Conservation (phyloP, 2,888 invertebrate genomes). For the Achlya flavicornis region DNA sequence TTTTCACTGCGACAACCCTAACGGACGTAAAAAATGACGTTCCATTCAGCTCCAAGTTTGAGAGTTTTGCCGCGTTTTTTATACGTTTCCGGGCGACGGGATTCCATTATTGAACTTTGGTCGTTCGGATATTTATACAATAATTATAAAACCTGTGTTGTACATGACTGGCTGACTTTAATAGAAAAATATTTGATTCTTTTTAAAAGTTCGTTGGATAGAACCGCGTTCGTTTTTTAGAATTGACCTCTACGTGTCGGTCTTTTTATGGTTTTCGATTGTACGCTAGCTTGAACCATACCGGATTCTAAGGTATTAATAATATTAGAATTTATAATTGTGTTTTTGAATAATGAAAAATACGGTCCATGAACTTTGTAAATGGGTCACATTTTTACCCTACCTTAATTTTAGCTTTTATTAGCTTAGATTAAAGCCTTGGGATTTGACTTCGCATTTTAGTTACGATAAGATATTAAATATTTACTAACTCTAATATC, state of each 20-base stretch:
- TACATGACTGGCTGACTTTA: not conserved
- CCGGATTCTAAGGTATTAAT: constrained; percentile 38
- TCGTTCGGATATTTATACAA: constrained; percentile 34
- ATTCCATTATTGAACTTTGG: constrained; percentile 67
- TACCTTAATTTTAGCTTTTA: too few relatives aligned
- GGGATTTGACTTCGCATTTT: too few relatives aligned
- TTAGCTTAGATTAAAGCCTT: too few relatives aligned
- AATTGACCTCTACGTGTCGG: constrained; percentile 35
- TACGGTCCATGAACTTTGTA: constrained; percentile 30
- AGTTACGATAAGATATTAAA: too few relatives aligned
- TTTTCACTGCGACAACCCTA: constrained; percentile 82
- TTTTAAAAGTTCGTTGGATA: constrained; percentile 4
- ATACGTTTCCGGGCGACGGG: constrained; percentile 79
- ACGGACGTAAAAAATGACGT: constrained; percentile 82
- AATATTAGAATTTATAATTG: constrained; percentile 64
- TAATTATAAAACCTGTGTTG: constrained; percentile 20
- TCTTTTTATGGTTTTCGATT: constrained; percentile 60
- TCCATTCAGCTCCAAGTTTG: constrained; percentile 79
- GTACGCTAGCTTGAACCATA: constrained; percentile 38
- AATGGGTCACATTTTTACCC: constrained; percentile 26
- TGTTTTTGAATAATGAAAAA: constrained; percentile 40
- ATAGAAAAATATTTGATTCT: constrained; percentile 4
- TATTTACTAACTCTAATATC: too few relatives aligned
- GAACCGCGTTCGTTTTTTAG: not conserved
- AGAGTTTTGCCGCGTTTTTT: constrained; percentile 83